These are phyloP conservation scores for Willisornis vidua DNA, from an alignment of 2,113 vertebrate genomes.

Conservation along the genomic window DNA sequence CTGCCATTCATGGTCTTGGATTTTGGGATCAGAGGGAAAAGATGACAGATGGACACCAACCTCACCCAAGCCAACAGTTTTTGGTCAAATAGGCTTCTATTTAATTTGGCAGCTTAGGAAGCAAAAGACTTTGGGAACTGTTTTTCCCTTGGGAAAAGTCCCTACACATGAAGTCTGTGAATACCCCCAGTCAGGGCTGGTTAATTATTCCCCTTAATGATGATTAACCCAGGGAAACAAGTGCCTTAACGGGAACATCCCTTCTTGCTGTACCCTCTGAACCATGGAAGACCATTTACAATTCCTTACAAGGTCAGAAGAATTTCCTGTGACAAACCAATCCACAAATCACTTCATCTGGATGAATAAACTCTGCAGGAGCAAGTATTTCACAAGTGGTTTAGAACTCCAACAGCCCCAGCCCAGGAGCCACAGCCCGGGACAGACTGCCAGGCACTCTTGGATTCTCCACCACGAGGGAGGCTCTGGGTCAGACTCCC, in stretches of 20 bases:
- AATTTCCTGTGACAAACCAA: not conserved
- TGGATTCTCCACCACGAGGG: accelerated
- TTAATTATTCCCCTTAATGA: not conserved
- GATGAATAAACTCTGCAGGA: not conserved
- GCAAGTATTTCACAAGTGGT: not conserved
- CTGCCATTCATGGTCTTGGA: not conserved
- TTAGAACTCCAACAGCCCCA: not conserved
- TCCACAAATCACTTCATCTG: not conserved
- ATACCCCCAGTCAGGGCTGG: not conserved
- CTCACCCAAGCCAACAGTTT: not conserved
- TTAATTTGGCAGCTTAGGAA: not conserved
- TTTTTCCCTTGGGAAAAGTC: conserved; percentile 6
- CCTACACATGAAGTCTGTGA: not conserved
- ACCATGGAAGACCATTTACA: not conserved
- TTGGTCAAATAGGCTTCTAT: not conserved
- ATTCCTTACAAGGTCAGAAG: not conserved
- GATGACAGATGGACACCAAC: not conserved
- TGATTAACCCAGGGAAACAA: not conserved
- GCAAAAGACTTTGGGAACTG: not conserved
- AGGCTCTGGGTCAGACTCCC: not conserved
- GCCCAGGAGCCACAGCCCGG: not conserved
- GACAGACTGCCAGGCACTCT: not conserved
- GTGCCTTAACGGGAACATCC: not conserved
- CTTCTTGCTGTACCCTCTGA: not conserved
- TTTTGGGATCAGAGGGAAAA: not conserved